Base-by-base conservation (phyloP, 2,888 invertebrate species). In the Troides oblongomaculatus region DNA sequence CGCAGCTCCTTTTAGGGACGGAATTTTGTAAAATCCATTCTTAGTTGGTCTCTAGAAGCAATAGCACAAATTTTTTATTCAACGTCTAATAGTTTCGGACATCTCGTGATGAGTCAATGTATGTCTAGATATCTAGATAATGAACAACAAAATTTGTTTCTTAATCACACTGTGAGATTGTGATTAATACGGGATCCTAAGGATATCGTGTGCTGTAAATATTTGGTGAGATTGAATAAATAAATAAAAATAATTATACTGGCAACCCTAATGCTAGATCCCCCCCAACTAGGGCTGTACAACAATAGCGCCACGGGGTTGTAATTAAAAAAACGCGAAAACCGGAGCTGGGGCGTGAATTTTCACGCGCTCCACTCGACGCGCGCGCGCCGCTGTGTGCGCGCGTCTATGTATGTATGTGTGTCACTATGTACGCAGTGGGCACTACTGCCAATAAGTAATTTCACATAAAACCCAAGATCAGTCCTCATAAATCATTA, bases 261-360 rank as follows among this genome's bases (percentile, higher is more conserved):
- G 78, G 0, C 88, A 88, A 53, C 90, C 90, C 86, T 86, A 84
- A 73, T 67, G 64, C 81, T 85, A 84, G 86, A 83, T 81, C 85
- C 85, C 84, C 46, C 84, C 78, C 78, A 77, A 77, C 79, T 84
- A 87, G 87, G 84, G 86, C 77, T 78, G 82, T 77, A 80, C 81
- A 80, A 91, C 91, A 91, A 91, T 89, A 84, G 88, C 86, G 79
- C 88, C 79, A 83, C 84, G 84, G 89, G 89, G 89, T 83, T 81
- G 88, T 90, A 89, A 90, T 90, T 90, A 90, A 88, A 91, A 87
- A 89, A 89, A 87, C 84, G 84, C 82, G 83, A 83, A 83, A 82
- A 79, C 77, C 79, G 76, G 75, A 75, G 79, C 75, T 79, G 77
- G 83, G 89, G 91, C 85, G 90, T 88, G 89, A 90, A 89, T 83